These are phyloP conservation scores for Calephelis nemesis DNA, from an alignment of 1,140 invertebrate genomes.

Conservation along the genomic window DNA sequence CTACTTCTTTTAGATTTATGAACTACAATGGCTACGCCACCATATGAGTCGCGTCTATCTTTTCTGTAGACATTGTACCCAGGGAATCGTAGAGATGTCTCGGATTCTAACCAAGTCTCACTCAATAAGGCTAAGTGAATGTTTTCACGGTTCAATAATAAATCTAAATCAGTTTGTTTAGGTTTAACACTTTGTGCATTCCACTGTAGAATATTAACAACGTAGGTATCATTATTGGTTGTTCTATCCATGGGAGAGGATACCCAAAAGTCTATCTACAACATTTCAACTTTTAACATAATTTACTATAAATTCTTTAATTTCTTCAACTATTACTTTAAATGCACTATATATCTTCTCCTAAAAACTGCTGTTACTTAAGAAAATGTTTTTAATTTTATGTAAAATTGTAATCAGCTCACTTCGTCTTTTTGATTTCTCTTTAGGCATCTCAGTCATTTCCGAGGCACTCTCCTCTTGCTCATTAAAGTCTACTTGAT, in stretches of 20 bases:
- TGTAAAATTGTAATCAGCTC: background rate
- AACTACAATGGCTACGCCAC: constrained; percentile 35
- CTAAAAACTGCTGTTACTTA: background rate
- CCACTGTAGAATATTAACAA: constrained; percentile 24
- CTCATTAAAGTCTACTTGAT: background rate
- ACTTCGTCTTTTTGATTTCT: background rate
- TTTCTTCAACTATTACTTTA: constrained; percentile 19
- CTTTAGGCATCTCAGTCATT: background rate
- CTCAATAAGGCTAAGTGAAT: background rate
- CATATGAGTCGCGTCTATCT: constrained; percentile 37
- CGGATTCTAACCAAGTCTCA: constrained; percentile 7
- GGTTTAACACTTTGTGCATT: constrained; percentile 15
- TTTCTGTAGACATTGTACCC: constrained; percentile 34
- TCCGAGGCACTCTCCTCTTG: background rate
- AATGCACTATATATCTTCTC: constrained; percentile 8
- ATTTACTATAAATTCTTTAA: constrained; percentile 19
- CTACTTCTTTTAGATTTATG: constrained; percentile 29
- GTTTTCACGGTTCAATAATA: constrained; percentile 5
- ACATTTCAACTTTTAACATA: constrained; percentile 19
- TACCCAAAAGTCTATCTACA: background rate
- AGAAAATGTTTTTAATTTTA: constrained; percentile 7
- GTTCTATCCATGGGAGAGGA: constrained; percentile 24
- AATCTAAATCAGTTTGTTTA: constrained; percentile 9
- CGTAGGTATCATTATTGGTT: background rate
- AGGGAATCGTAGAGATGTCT: constrained; percentile 21